Conservation (phyloP, 53 echinoderm and acorn worm genomes). For the Actinopyga echinites region DNA sequence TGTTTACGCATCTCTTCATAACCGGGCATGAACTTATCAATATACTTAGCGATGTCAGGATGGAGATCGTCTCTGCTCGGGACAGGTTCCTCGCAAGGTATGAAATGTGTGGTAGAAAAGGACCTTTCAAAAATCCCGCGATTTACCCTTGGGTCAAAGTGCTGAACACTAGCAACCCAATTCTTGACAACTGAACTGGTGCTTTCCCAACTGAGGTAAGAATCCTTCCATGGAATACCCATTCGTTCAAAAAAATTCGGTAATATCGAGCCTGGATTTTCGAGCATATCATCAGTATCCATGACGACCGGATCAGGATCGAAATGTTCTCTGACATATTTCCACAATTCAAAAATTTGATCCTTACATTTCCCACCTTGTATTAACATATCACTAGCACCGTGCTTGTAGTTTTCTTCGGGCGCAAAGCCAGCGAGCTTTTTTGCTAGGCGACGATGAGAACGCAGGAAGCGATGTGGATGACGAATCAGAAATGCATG, state of each 20-base stretch:
- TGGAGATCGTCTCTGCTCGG: neutral
- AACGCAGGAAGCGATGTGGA: neutral
- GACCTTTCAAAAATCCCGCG: neutral
- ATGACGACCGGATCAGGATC: neutral
- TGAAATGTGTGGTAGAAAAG: neutral
- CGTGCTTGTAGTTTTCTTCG: no score
- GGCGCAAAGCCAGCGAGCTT: no score
- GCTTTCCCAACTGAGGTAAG: neutral
- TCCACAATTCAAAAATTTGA: no score
- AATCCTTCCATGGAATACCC: conserved; percentile 22
- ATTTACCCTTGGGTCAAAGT: neutral
- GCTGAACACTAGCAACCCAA: neutral
- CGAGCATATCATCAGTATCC: neutral
- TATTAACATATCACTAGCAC: no score
- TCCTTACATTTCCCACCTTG: no score
- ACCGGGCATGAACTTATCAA: neutral
- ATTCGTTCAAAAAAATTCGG: neutral
- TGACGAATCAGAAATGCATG: conserved; percentile 4
- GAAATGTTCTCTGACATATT: neutral
- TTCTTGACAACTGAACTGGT: neutral
- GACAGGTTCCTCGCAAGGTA: neutral
- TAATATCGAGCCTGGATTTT: neutral
- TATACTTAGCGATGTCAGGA: neutral
- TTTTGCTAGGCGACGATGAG: neutral
- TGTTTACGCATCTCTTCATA: neutral